These are phyloP conservation scores for Oscheius sp. DNA, from an alignment of 2,888 invertebrate species.

Conservation along the genomic window DNA sequence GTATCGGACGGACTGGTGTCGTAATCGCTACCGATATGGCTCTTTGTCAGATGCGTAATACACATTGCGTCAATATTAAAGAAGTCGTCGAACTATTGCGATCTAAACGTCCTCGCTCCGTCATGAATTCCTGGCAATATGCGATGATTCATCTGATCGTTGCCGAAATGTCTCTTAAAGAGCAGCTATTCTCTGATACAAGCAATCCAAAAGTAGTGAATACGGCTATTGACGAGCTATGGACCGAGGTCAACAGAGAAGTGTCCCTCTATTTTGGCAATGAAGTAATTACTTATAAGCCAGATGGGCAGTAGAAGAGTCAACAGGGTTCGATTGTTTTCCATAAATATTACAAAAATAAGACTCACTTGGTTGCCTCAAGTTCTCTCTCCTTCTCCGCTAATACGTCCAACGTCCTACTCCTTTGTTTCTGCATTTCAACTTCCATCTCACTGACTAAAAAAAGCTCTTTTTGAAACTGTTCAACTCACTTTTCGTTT, in stretches of 20 bases:
- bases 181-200: not conserved
- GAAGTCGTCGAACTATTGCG: conserved; percentile 34
- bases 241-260: conserved; percentile 4
- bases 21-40: conserved; percentile 86
- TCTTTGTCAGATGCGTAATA: conserved; percentile 33
- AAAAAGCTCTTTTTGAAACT: conserved; percentile 9
- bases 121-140: conserved; percentile 42
- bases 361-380: conserved; percentile 52
- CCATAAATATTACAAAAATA: conserved; percentile 5
- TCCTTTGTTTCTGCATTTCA: conserved; percentile 80
- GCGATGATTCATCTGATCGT: conserved; percentile 31
- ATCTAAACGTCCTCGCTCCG: conserved; percentile 31
- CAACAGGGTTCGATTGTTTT: not conserved
- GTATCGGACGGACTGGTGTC: conserved; percentile 95
- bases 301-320: not conserved
- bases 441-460: conserved; percentile 58
- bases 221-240: not conserved
- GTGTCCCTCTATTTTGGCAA: not conserved
- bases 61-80: conserved; percentile 51
- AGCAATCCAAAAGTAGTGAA: not conserved
- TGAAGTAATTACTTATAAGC: conserved; percentile 11
- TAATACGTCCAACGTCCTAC: conserved; percentile 77
- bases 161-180: conserved; percentile 21
- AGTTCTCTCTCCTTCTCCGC: conserved; percentile 63
- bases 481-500: conserved; percentile 38